A percentile compares a stretch with the other conserved stretches of the same genome.
Conservation (phyloP, 1,140 invertebrate genomes). For the Trialeurodes vaporariorum region DNA sequence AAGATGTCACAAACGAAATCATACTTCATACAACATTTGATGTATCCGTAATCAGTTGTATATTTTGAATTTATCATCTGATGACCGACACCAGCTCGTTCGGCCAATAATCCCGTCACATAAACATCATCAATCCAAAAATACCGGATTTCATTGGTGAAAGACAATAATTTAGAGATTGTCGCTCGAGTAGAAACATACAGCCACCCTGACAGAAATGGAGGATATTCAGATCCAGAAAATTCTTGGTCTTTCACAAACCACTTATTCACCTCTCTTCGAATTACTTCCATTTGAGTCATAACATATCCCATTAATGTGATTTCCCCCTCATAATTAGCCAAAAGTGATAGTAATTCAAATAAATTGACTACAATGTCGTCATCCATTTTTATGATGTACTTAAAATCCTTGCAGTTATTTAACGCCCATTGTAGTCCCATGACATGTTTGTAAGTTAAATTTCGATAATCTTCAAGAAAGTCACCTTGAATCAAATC, state of each 20-base stretch:
- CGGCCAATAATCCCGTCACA: constrained; percentile 57
- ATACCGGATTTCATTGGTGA: constrained; percentile 47
- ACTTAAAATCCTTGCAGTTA: constrained; percentile 49
- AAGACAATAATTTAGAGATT: constrained; percentile 45
- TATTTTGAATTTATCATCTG: constrained; percentile 48
- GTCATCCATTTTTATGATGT: constrained; percentile 65
- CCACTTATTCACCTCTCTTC: constrained; percentile 63
- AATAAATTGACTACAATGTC: constrained; percentile 57
- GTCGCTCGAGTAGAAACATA: constrained; percentile 60
- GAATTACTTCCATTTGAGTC: constrained; percentile 32
- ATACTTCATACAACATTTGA: constrained; percentile 55
- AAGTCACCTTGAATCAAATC: constrained; percentile 74
- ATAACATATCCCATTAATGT: constrained; percentile 19
- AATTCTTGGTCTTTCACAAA: constrained; percentile 57
- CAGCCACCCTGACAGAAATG: constrained; percentile 62
- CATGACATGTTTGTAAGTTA: constrained; percentile 80
- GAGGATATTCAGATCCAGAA: constrained; percentile 47
- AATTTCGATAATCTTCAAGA: constrained; percentile 64
- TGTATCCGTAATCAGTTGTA: constrained; percentile 53
- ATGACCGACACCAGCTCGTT: constrained; percentile 17
- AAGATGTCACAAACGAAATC: constrained; percentile 52
- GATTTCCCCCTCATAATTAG: not conserved
- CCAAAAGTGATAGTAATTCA: not conserved
- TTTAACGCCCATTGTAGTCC: constrained; percentile 66
- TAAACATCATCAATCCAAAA: constrained; percentile 84